phyloP scores from a whole-genome alignment of 2,797 vertebrate genomes.

The Aulostomus chinensis region DNA sequence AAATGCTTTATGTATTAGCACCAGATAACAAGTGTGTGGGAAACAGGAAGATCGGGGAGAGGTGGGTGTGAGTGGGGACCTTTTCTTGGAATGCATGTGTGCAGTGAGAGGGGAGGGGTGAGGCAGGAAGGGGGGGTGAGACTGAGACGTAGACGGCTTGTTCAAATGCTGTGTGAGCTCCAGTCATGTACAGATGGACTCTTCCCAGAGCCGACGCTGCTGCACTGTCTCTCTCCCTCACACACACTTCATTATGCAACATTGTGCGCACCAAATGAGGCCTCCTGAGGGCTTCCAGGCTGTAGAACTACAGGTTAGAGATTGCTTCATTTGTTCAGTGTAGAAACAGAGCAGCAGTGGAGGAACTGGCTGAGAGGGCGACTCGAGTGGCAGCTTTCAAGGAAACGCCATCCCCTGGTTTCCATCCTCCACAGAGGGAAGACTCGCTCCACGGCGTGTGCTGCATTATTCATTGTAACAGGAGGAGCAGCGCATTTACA shows the following conservation, averaged over 20 bases:
- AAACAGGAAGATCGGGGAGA: conserved; percentile 19
- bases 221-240: conserved; percentile 36
- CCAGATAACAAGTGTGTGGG: conserved; percentile 52
- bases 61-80: conserved; percentile 27
- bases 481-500: conserved; percentile 28
- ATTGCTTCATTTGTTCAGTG: conserved; percentile 12
- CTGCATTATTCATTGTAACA: conserved; percentile 60
- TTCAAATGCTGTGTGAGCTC: conserved; percentile 44
- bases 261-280: conserved; percentile 36
- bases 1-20: conserved; percentile 55
- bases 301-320: conserved; percentile 27
- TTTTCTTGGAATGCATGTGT: conserved; percentile 44
- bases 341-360: conserved; percentile 2
- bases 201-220: conserved; percentile 53
- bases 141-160: not conserved
- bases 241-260: conserved; percentile 52
- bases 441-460: conserved; percentile 1
- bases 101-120: not conserved
- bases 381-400: not conserved
- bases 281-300: conserved; percentile 19
- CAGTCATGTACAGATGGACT: conserved; percentile 62
- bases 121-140: not conserved
- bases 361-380: not conserved
- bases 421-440: conserved; percentile 9
- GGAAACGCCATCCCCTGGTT: conserved; percentile 21